phyloP scores from a whole-genome alignment of 2,797 vertebrate species.

The Sebastes cheni region DNA sequence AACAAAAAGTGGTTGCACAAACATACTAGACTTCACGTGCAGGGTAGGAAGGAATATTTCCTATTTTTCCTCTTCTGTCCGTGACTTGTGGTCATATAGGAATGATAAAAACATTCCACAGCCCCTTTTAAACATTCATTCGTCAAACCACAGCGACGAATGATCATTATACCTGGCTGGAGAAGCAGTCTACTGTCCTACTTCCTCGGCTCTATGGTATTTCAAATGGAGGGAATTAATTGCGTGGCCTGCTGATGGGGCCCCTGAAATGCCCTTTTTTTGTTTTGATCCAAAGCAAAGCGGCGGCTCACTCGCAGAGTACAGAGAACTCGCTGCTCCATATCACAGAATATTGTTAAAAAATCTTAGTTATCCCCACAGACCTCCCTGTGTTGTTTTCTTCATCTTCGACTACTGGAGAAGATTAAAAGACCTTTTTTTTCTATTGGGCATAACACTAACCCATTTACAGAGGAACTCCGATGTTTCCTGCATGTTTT shows the following conservation, averaged over 20 bases:
- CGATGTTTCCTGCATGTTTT: constrained; percentile 15
- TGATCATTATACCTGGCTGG: constrained; percentile 41
- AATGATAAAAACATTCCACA: constrained; percentile 30
- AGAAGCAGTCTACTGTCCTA: constrained; percentile 47
- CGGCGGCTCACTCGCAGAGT: not conserved
- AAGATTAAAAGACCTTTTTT: constrained; percentile 39
- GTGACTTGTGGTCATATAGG: not conserved
- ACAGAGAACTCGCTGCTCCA: constrained; percentile 8
- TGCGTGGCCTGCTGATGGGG: constrained; percentile 38
- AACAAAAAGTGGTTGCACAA: not conserved
- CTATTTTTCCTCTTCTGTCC: not conserved
- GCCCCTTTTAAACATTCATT: constrained; percentile 25
- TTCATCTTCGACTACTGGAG: constrained; percentile 14
- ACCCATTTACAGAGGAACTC: constrained; percentile 17
- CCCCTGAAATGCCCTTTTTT: constrained; percentile 41
- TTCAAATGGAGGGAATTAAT: constrained; percentile 51
- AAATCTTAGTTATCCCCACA: constrained; percentile 13
- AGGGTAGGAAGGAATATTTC: not conserved
- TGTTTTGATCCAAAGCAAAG: constrained; percentile 57
- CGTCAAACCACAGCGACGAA: constrained; percentile 16
- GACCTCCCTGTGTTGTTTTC: constrained; percentile 21
- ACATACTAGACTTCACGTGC: not conserved
- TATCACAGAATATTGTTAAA: constrained; percentile 27
- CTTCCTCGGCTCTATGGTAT: constrained; percentile 39
- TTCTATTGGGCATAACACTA: constrained; percentile 2